Evolutionary conservation across 2,113 vertebrate genomes (phyloP).

Genomic region (Nipponia nippon): DNA sequence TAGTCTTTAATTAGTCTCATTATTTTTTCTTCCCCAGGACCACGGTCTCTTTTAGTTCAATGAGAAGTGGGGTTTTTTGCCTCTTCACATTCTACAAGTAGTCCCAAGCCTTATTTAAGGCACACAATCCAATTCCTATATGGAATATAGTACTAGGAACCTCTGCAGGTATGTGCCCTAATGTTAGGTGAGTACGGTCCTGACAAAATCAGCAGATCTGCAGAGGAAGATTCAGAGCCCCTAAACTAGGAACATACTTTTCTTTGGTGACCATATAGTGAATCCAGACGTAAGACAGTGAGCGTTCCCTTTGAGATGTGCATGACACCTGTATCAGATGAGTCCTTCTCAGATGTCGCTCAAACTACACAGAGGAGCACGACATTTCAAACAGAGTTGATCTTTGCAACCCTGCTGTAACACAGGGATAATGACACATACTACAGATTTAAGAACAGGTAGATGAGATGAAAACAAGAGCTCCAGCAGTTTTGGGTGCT

Average conservation of each 20-base stretch:
- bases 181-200: not conserved
- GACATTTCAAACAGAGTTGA: not conserved
- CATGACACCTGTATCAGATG: not conserved
- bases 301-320: not conserved
- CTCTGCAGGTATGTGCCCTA: not conserved
- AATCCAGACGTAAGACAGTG: not conserved
- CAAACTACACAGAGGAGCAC: not conserved
- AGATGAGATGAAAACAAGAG: not conserved
- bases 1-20: not conserved
- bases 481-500: not conserved
- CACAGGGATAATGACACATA: not conserved
- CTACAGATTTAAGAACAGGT: not conserved
- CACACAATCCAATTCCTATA: not conserved
- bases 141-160: not conserved
- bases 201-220: not conserved
- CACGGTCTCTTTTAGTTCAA: not conserved
- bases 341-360: not conserved
- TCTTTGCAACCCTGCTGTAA: not conserved
- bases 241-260: not conserved
- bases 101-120: not conserved
- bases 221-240: not conserved
- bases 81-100: not conserved
- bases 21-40: not conserved
- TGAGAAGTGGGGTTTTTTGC: not conserved
- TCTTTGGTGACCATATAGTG: not conserved